Conservation (phyloP, 1,140 invertebrate genomes). For the Liolophura sinensis region DNA sequence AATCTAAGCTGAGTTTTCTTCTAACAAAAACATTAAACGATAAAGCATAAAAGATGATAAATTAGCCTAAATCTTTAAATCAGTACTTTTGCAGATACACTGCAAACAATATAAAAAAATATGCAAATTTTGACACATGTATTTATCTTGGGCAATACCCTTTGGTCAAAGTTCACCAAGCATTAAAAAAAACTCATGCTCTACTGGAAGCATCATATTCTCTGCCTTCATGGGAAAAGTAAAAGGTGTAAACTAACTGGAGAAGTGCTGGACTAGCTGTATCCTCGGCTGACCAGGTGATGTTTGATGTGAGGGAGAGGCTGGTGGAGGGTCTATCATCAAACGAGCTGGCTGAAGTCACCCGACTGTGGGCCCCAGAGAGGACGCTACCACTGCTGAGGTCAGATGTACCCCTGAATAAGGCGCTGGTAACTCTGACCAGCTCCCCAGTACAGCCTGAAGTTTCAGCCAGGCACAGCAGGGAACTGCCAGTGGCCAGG, state of each 20-base stretch:
- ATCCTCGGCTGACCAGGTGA: constrained; percentile 49
- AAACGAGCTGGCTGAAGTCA: constrained; percentile 13
- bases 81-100: too few species aligned
- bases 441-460: constrained; percentile 50
- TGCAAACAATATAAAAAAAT: too few species aligned
- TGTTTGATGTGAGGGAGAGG: constrained; percentile 47
- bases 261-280: constrained; percentile 41
- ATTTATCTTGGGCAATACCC: too few species aligned
- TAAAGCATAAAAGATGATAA: too few species aligned
- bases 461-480: constrained; percentile 49
- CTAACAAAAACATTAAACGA: too few species aligned
- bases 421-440: constrained; percentile 36
- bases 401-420: constrained; percentile 31
- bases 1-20: too few species aligned
- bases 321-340: constrained; percentile 31
- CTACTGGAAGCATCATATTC: not conserved
- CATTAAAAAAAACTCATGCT: not conserved
- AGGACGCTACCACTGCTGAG: constrained; percentile 12
- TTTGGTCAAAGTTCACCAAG: not conserved
- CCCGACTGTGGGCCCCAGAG: constrained; percentile 19
- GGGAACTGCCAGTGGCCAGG: constrained; percentile 37
- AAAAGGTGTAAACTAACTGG: constrained; percentile 37
- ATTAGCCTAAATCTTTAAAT: too few species aligned
- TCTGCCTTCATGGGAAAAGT: not conserved
- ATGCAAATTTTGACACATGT: too few species aligned